These are phyloP conservation scores for Labrus mixtus DNA, from an alignment of 2,113 vertebrate species.

Conservation along the genomic window DNA sequence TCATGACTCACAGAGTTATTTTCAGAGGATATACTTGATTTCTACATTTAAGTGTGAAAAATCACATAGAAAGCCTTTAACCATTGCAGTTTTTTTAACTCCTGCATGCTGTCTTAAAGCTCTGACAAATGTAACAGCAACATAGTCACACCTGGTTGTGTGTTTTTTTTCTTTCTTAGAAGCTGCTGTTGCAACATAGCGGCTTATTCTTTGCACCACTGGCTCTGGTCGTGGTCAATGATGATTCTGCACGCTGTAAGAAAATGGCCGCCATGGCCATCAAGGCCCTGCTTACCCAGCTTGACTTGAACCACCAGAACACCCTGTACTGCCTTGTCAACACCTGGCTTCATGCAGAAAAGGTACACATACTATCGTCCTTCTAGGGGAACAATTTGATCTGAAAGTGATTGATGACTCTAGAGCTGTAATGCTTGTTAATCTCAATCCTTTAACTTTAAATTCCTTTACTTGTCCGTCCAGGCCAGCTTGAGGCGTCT, in stretches of 20 bases:
- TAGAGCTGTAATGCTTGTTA: too few relatives aligned
- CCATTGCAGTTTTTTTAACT: too few relatives aligned
- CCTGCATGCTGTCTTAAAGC: too few relatives aligned
- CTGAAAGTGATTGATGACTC: too few relatives aligned
- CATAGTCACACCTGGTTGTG: background rate
- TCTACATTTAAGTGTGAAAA: too few relatives aligned
- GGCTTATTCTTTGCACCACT: conserved; percentile 93
- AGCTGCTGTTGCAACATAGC: conserved; percentile 86
- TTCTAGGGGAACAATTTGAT: background rate
- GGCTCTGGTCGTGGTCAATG: conserved; percentile 91
- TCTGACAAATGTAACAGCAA: too few relatives aligned
- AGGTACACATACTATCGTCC: conserved; percentile 81
- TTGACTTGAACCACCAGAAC: conserved; percentile 86
- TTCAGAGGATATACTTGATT: too few relatives aligned
- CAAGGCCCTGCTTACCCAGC: conserved; percentile 87
- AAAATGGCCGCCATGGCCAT: conserved; percentile 92
- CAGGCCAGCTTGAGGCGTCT: conserved; percentile 88
- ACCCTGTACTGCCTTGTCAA: conserved; percentile 86
- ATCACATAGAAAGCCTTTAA: too few relatives aligned
- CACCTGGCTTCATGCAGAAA: conserved; percentile 89
- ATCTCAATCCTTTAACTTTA: too few relatives aligned
- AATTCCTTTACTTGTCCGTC: too few relatives aligned
- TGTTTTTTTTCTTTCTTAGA: conserved; percentile 71
- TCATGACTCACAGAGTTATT: too few relatives aligned
- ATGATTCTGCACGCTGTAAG: conserved; percentile 91